Percentiles rank a stretch among this genome's conserved stretches.
phyloP scores from a whole-genome alignment of 1,140 invertebrate genomes.

The Pinna nobilis region DNA sequence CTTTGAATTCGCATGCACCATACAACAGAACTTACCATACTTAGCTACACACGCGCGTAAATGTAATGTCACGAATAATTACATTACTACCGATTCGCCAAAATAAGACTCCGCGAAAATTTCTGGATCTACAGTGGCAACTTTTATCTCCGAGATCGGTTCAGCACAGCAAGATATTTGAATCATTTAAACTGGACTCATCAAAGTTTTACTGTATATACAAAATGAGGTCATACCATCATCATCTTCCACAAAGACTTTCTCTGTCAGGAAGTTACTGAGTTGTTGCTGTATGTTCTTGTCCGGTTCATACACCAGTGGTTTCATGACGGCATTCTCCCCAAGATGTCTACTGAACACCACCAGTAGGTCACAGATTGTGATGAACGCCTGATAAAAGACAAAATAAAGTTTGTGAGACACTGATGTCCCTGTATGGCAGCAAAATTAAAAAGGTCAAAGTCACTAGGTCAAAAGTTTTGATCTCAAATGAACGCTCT shows the following conservation, averaged over 20 bases:
- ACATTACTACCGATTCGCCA: no score
- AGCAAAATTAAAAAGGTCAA: background rate
- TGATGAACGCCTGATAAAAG: slow-evolving; percentile 87
- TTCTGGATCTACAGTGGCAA: no score
- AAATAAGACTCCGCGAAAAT: no score
- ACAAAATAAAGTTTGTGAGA: no score
- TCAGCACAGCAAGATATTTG: background rate
- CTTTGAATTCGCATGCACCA: no score
- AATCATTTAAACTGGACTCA: background rate
- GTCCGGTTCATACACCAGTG: slow-evolving; percentile 89
- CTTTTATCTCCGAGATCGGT: background rate
- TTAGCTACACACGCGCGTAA: no score
- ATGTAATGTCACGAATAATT: no score
- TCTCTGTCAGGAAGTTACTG: slow-evolving; percentile 93
- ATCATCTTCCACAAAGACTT: slow-evolving; percentile 92
- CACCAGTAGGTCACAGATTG: slow-evolving; percentile 96
- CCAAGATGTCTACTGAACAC: slow-evolving; percentile 93
- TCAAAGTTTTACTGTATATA: background rate
- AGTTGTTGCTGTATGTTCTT: slow-evolving; percentile 86
- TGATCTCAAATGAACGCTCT: no score
- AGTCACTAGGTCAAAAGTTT: no score
- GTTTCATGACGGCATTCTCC: slow-evolving; percentile 75
- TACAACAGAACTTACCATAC: no score
- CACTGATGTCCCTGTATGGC: background rate
- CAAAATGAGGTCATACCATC: slow-evolving; percentile 74